Percentiles rank a stretch among this genome's conserved stretches.
Conservation (phyloP, 1,140 invertebrate species). For the Scaptomyza hsui region DNA sequence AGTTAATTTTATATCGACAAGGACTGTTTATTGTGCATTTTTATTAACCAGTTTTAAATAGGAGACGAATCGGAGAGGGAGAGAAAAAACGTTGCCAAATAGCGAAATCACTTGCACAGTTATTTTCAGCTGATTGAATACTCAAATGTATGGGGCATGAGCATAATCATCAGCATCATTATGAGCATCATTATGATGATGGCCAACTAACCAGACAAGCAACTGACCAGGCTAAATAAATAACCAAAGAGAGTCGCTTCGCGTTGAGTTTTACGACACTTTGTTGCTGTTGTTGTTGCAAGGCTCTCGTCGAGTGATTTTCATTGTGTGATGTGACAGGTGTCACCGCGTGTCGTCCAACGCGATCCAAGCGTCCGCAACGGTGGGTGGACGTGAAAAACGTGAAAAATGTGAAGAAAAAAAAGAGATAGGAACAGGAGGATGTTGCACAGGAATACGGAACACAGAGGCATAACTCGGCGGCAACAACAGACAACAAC, state of each 20-base stretch:
- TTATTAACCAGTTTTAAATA: conserved; percentile 21
- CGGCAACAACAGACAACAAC: conserved; percentile 4
- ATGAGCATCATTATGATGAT: background rate
- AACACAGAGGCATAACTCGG: conserved; percentile 7
- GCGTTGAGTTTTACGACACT: background rate
- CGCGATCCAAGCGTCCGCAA: background rate
- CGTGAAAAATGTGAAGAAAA: conserved; percentile 31
- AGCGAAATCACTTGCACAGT: conserved; percentile 27
- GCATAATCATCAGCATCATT: conserved; percentile 2
- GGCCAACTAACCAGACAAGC: conserved; percentile 43
- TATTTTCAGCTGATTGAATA: conserved; percentile 42
- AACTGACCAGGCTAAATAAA: conserved; percentile 64
- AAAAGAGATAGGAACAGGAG: conserved; percentile 9
- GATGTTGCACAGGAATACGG: conserved; percentile 14
- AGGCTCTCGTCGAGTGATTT: conserved; percentile 69
- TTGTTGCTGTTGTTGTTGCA: conserved; percentile 26
- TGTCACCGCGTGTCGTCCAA: conserved; percentile 54
- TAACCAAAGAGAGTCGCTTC: conserved; percentile 48
- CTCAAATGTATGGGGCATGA: conserved; percentile 35
- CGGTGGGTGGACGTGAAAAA: conserved; percentile 46
- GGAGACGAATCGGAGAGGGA: too few species aligned
- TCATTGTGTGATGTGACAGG: conserved; percentile 81
- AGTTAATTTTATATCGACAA: conserved; percentile 12
- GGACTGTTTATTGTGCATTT: conserved; percentile 3
- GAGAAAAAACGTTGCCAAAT: background rate